Conservation (phyloP, 53 echinoderm and acorn worm genomes). For the Actinopyga echinites region DNA sequence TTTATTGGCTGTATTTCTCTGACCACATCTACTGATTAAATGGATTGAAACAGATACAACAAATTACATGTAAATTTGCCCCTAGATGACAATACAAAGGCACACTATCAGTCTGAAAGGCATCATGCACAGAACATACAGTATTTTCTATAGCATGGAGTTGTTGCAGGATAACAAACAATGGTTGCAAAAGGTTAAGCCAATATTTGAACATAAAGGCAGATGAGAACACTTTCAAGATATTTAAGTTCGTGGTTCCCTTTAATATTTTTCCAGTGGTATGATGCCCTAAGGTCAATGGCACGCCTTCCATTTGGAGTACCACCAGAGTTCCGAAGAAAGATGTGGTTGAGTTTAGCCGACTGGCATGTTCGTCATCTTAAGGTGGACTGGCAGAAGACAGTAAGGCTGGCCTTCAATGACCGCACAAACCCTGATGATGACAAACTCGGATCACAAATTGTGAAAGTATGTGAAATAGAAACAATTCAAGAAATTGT, state of each 20-base stretch:
- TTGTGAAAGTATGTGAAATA: slow-evolving; percentile 77
- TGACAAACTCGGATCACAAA: slow-evolving; percentile 93
- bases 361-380: slow-evolving; percentile 92
- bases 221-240: not conserved
- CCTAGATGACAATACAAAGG: too few relatives aligned
- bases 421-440: slow-evolving; percentile 98
- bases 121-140: too few relatives aligned
- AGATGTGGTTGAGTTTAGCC: slow-evolving; percentile 91
- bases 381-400: slow-evolving; percentile 95
- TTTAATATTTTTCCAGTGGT: slow-evolving; percentile 73
- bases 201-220: not conserved
- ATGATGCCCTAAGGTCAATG: slow-evolving; percentile 92
- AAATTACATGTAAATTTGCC: too few relatives aligned
- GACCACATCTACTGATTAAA: too few relatives aligned
- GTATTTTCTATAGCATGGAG: too few relatives aligned
- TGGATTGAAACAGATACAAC: too few relatives aligned
- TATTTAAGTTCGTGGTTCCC: not conserved
- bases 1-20: too few relatives aligned
- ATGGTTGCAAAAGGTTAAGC: not conserved
- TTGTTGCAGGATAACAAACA: too few relatives aligned
- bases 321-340: slow-evolving; percentile 81
- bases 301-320: slow-evolving; percentile 89
- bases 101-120: too few relatives aligned
- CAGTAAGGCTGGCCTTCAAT: slow-evolving; percentile 92
- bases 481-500: too few relatives aligned